These are phyloP conservation scores for Gerris buenoi DNA, from an alignment of 1,140 invertebrate genomes.

Conservation along the genomic window DNA sequence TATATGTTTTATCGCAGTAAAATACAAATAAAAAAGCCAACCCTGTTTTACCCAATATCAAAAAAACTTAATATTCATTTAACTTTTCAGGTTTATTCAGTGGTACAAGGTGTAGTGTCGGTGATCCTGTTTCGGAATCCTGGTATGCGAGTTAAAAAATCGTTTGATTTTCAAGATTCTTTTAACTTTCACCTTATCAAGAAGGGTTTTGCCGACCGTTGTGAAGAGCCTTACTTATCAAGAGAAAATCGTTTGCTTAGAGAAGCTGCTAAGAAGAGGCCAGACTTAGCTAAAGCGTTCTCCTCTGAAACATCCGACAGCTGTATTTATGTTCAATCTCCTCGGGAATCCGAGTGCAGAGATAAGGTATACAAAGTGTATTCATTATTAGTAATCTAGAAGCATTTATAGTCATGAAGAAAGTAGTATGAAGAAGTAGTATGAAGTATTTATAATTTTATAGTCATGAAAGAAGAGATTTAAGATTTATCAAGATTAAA, in stretches of 20 bases:
- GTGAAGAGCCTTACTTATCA: constrained; percentile 60
- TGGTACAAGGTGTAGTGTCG: constrained; percentile 51
- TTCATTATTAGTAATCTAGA: too few relatives aligned
- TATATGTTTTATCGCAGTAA: too few relatives aligned
- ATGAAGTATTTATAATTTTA: too few relatives aligned
- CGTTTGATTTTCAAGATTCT: constrained; percentile 16
- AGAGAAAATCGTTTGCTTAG: constrained; percentile 39
- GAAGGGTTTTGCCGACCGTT: constrained; percentile 40
- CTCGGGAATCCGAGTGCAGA: constrained; percentile 3
- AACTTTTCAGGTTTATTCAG: constrained; percentile 53
- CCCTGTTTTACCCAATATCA: too few relatives aligned
- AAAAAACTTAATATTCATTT: too few relatives aligned
- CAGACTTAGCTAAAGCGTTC: neutral
- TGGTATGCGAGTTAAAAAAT: constrained; percentile 7
- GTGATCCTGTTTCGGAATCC: constrained; percentile 37
- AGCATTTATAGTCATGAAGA: too few relatives aligned
- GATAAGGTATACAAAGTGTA: too few relatives aligned
- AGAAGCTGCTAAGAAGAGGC: neutral
- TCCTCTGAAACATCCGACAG: neutral
- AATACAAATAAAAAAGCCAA: too few relatives aligned
- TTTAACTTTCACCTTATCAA: constrained; percentile 47
- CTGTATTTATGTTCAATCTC: neutral
- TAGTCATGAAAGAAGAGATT: too few relatives aligned
- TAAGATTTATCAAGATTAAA: too few relatives aligned
- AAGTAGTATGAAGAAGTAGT: too few relatives aligned